Percentiles rank a stretch among this genome's conserved stretches.
phyloP scores from a whole-genome alignment of 2,888 invertebrate genomes.

The Amphimallon solstitiale region DNA sequence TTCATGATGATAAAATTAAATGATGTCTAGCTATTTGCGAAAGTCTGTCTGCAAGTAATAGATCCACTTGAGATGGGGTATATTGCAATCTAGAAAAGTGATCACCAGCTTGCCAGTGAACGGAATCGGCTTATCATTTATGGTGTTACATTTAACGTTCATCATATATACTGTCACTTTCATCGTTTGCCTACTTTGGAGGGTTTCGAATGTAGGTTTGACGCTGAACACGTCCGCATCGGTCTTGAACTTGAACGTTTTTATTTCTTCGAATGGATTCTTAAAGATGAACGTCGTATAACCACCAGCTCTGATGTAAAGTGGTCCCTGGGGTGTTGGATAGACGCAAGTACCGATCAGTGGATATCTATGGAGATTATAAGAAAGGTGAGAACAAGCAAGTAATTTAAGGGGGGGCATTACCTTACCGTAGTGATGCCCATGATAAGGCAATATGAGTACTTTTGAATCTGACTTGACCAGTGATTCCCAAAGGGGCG shows the following conservation, averaged over 20 bases:
- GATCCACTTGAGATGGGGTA: constrained; percentile 48
- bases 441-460: too few relatives aligned
- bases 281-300: constrained; percentile 60
- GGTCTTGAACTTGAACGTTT: constrained; percentile 60
- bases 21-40: not conserved
- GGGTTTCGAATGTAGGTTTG: constrained; percentile 58
- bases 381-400: not conserved
- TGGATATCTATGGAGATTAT: constrained; percentile 56
- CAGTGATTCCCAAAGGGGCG: too few relatives aligned
- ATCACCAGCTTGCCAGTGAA: constrained; percentile 49
- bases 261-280: constrained; percentile 62
- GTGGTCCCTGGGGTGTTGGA: constrained; percentile 67
- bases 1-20: too few relatives aligned
- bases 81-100: constrained; percentile 38
- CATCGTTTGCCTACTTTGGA: constrained; percentile 58
- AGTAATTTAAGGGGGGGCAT: too few relatives aligned
- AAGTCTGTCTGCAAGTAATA: constrained; percentile 51
- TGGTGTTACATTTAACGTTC: constrained; percentile 42
- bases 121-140: constrained; percentile 41
- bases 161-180: constrained; percentile 47
- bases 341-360: constrained; percentile 61
- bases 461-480: too few relatives aligned
- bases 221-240: constrained; percentile 63
- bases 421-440: too few relatives aligned
- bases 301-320: constrained; percentile 58